Percentiles rank a stretch among this genome's conserved stretches.
phyloP scores from a whole-genome alignment of 2,113 vertebrate species.

The Myotis davidii region DNA sequence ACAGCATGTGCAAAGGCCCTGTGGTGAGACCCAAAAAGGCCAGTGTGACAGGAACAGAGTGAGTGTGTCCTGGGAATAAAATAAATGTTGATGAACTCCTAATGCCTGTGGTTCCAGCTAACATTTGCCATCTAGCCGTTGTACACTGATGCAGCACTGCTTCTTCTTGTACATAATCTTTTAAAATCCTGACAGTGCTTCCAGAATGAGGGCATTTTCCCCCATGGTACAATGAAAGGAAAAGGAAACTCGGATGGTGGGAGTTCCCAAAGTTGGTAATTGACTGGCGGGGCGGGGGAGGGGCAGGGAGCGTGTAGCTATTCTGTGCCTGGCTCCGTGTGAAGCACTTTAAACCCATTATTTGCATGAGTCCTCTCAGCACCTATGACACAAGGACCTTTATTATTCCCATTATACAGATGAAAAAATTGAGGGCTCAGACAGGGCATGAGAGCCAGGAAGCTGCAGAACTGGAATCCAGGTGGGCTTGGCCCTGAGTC shows the following conservation, averaged over 20 bases:
- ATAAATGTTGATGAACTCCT: neutral
- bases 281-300: accelerated
- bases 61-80: neutral
- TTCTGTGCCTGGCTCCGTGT: neutral
- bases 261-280: neutral
- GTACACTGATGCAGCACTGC: neutral
- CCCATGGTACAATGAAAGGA: neutral
- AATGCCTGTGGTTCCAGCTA: neutral
- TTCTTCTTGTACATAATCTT: neutral
- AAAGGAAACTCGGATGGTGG: neutral
- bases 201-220: neutral
- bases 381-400: neutral
- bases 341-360: neutral
- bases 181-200: neutral
- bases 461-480: neutral
- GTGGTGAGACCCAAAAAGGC: neutral
- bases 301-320: accelerated
- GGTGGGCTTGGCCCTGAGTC: neutral
- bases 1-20: neutral
- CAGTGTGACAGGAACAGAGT: too few species aligned
- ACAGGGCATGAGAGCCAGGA: neutral
- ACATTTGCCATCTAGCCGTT: neutral
- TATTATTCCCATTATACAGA: neutral
- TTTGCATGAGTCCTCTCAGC: neutral
- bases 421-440: neutral